phyloP scores from a whole-genome alignment of 2,797 vertebrate genomes.

The Graptemys geographica region DNA sequence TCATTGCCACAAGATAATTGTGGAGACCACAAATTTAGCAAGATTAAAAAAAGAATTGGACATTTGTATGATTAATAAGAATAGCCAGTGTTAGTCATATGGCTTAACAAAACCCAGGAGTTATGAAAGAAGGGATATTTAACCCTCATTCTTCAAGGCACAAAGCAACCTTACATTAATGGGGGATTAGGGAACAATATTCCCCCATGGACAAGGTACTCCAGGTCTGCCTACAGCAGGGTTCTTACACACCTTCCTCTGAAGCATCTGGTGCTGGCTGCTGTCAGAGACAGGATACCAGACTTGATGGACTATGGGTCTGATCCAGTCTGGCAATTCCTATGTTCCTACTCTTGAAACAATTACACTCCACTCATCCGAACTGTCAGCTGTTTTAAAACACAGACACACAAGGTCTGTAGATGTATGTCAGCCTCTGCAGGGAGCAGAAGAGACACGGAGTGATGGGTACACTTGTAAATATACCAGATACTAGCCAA shows the following conservation, averaged over 20 bases:
- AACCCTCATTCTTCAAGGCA: slow-evolving; percentile 56
- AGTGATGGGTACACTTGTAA: no score
- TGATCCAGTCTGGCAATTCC: neutral
- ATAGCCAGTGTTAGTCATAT: neutral
- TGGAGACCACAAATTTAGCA: neutral
- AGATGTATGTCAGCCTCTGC: neutral
- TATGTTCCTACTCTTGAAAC: neutral
- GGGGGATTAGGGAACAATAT: neutral
- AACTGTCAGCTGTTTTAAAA: neutral
- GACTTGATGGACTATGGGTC: neutral
- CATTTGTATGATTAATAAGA: slow-evolving; percentile 23
- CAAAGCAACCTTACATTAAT: neutral
- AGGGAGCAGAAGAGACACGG: neutral
- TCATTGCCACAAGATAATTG: neutral
- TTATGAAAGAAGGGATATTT: slow-evolving; percentile 60
- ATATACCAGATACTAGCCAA: neutral
- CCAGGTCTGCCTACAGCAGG: neutral
- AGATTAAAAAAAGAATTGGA: neutral
- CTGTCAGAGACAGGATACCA: neutral
- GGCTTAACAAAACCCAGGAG: slow-evolving; percentile 21
- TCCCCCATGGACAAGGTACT: neutral
- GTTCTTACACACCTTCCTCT: neutral
- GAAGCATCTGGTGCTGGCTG: neutral
- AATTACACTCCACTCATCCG: neutral
- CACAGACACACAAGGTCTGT: accelerated